A percentile compares a stretch with the other conserved stretches of the same genome.
Conservation (phyloP, 2,113 vertebrate genomes). For the Prietella phreatophila region DNA sequence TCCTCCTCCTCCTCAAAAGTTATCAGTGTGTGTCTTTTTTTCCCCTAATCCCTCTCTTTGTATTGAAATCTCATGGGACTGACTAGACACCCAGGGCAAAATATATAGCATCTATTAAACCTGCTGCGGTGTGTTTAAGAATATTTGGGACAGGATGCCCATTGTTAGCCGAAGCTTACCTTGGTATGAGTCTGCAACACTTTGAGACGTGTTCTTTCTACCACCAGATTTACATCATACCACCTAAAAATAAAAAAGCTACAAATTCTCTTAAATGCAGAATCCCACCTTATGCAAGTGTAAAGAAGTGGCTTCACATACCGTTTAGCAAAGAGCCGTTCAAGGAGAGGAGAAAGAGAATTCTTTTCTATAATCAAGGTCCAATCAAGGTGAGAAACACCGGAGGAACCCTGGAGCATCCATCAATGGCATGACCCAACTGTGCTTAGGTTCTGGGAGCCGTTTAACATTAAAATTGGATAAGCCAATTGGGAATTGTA, state of each 20-base stretch:
- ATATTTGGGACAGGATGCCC: slow-evolving; percentile 14
- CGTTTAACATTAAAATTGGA: background rate
- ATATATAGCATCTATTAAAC: slow-evolving; percentile 16
- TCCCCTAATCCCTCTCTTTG: background rate
- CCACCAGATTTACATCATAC: background rate
- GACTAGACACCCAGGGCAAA: background rate
- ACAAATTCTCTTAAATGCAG: background rate
- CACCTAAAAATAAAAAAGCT: background rate
- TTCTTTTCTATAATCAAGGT: slow-evolving; percentile 53
- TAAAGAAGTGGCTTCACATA: background rate
- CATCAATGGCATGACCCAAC: slow-evolving; percentile 21
- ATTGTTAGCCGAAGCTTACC: slow-evolving; percentile 19
- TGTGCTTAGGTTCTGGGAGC: slow-evolving; percentile 12
- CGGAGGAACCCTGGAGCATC: slow-evolving; percentile 53
- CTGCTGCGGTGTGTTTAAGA: background rate
- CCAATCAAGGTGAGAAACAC: slow-evolving; percentile 49
- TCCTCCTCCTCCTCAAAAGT: background rate
- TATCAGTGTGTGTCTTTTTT: background rate
- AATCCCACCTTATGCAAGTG: background rate
- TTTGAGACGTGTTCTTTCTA: slow-evolving; percentile 5
- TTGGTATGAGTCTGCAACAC: background rate
- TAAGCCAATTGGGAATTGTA: background rate
- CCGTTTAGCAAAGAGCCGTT: background rate
- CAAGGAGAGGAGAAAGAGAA: background rate
- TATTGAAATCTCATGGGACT: slow-evolving; percentile 21